Conservation (phyloP, 2,797 vertebrate genomes). For the Molossus alvarezi region DNA sequence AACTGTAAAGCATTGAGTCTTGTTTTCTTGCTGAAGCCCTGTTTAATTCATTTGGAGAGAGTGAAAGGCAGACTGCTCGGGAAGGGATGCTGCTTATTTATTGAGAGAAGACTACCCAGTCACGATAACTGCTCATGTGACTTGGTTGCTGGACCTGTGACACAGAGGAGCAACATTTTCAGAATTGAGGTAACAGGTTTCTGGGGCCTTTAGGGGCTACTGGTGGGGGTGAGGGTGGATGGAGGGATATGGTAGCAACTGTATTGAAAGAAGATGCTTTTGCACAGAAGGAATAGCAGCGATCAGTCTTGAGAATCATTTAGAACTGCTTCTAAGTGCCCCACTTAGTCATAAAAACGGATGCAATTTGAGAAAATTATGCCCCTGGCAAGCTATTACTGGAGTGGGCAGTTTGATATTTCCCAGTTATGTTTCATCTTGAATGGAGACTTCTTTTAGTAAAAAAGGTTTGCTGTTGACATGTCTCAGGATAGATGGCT, state of each 20-base stretch:
- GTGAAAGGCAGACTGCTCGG: not conserved
- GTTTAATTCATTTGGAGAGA: constrained; percentile 4
- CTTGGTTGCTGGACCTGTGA: not conserved
- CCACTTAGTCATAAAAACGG: constrained; percentile 77
- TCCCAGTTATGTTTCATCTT: constrained; percentile 58
- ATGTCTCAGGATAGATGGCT: not conserved
- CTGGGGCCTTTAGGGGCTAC: not conserved
- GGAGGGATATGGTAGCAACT: not conserved
- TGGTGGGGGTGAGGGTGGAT: not conserved
- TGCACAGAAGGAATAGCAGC: not conserved
- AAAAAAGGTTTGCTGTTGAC: not conserved
- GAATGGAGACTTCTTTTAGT: constrained; percentile 53
- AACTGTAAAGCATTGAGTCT: not conserved
- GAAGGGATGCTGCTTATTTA: not conserved
- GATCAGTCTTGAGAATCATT: constrained; percentile 47
- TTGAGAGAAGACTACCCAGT: not conserved
- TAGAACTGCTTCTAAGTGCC: constrained; percentile 62
- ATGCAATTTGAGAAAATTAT: constrained; percentile 82
- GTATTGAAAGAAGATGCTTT: constrained; percentile 44
- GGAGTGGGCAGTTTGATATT: constrained; percentile 59
- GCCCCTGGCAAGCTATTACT: constrained; percentile 69
- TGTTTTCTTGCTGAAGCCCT: not conserved
- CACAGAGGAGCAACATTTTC: not conserved
- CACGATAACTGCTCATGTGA: not conserved
- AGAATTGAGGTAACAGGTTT: not conserved